phyloP scores from a whole-genome alignment of 2,797 vertebrate genomes.

The Eospalax fontanierii region DNA sequence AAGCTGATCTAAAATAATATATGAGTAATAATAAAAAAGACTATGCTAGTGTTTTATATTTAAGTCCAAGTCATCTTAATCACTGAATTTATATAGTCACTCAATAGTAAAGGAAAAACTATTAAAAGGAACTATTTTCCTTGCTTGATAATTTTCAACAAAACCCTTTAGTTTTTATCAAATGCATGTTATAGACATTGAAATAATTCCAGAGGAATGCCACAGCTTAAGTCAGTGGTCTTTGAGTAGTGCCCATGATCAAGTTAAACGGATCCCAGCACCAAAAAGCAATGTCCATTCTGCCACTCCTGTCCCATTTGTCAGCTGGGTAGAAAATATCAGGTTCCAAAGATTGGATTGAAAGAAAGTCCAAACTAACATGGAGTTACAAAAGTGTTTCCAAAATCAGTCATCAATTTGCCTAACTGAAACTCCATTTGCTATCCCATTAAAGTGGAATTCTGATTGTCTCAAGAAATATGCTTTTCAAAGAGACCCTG shows the following conservation, averaged over 20 bases:
- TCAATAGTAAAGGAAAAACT: background rate
- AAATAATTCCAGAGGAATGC: background rate
- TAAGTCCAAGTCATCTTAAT: conserved; percentile 15
- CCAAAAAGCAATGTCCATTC: background rate
- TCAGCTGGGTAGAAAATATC: conserved; percentile 20
- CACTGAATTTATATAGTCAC: conserved; percentile 26
- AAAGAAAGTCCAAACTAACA: conserved; percentile 53
- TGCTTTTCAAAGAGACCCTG: conserved; percentile 2
- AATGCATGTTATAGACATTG: background rate
- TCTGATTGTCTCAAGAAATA: conserved; percentile 46
- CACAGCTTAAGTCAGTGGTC: background rate
- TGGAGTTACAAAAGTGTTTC: conserved; percentile 17
- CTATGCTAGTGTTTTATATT: background rate
- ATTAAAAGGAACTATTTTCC: background rate
- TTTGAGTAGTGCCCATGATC: background rate
- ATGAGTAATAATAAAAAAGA: conserved; percentile 31
- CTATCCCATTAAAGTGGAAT: conserved; percentile 33
- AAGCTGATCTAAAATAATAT: background rate
- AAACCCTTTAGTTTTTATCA: background rate
- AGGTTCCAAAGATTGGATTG: conserved; percentile 12
- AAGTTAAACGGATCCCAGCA: background rate
- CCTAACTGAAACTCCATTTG: conserved; percentile 64
- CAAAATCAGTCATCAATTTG: conserved; percentile 52
- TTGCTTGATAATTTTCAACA: conserved; percentile 13
- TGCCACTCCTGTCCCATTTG: background rate